Evolutionary conservation across 2,797 vertebrate genomes (phyloP).

Genomic region (Rousettus madagascariensis): DNA sequence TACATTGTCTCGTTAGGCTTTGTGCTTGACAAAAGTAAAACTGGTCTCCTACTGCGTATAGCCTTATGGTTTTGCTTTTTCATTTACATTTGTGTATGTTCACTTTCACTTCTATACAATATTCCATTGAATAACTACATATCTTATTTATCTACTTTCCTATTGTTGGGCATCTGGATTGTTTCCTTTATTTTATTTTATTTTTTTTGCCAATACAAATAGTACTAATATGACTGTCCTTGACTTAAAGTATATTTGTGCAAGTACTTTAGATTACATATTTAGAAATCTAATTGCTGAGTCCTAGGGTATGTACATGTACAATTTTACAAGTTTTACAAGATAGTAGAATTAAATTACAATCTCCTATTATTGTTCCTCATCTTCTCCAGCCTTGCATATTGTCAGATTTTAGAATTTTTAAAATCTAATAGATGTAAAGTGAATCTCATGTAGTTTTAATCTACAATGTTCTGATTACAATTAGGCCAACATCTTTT

Average conservation of each 20-base stretch:
- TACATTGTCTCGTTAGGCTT: not conserved
- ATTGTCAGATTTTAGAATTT: not conserved
- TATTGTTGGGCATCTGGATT: not conserved
- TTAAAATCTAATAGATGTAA: not conserved
- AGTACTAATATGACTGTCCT: not conserved
- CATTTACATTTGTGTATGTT: not conserved
- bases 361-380: not conserved
- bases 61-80: not conserved
- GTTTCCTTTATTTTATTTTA: not conserved
- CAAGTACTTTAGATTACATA: not conserved
- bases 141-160: not conserved
- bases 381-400: not conserved
- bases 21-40: not conserved
- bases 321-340: not conserved
- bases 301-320: not conserved
- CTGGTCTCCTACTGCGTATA: not conserved
- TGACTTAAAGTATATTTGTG: not conserved
- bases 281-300: not conserved
- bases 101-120: not conserved
- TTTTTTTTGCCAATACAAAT: not conserved
- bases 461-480: not conserved
- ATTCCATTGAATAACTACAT: not conserved
- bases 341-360: not conserved
- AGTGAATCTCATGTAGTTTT: not conserved
- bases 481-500: not conserved